These are phyloP conservation scores for Scaptomyza parva DNA, from an alignment of 2,888 invertebrate genomes.

Conservation along the genomic window DNA sequence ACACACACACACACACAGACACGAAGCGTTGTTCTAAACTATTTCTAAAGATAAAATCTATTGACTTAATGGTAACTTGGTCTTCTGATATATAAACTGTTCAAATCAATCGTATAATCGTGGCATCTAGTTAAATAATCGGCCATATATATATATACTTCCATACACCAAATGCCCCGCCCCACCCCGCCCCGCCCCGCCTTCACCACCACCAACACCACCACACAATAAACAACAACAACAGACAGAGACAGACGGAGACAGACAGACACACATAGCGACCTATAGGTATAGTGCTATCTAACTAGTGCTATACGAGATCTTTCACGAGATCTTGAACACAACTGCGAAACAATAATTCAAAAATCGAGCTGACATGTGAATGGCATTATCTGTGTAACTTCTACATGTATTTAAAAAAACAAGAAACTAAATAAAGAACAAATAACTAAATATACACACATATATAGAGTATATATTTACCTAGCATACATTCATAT, in stretches of 20 bases:
- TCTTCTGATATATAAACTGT: constrained; percentile 60
- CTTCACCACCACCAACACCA: constrained; percentile 10
- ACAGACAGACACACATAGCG: constrained; percentile 65
- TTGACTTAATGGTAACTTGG: constrained; percentile 78
- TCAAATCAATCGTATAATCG: constrained; percentile 51
- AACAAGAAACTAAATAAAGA: background rate
- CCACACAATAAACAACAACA: constrained; percentile 19
- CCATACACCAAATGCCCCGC: constrained; percentile 22
- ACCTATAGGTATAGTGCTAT: constrained; percentile 49
- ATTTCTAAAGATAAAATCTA: constrained; percentile 69
- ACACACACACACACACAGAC: constrained; percentile 18
- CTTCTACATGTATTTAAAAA: constrained; percentile 11
- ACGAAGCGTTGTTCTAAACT: constrained; percentile 60
- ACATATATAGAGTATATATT: constrained; percentile 23
- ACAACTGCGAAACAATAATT: constrained; percentile 42
- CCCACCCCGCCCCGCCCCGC: too few relatives aligned
- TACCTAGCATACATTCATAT: constrained; percentile 48
- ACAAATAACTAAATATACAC: constrained; percentile 8
- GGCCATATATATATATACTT: constrained; percentile 47
- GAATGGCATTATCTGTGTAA: constrained; percentile 20
- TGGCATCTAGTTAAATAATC: constrained; percentile 44
- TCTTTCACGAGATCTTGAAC: constrained; percentile 49
- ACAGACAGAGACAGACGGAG: constrained; percentile 31
- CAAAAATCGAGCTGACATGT: constrained; percentile 49
- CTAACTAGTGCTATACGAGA: constrained; percentile 35